Base-by-base conservation (phyloP, 2,797 vertebrate genomes). In the Cossypha caffra region DNA sequence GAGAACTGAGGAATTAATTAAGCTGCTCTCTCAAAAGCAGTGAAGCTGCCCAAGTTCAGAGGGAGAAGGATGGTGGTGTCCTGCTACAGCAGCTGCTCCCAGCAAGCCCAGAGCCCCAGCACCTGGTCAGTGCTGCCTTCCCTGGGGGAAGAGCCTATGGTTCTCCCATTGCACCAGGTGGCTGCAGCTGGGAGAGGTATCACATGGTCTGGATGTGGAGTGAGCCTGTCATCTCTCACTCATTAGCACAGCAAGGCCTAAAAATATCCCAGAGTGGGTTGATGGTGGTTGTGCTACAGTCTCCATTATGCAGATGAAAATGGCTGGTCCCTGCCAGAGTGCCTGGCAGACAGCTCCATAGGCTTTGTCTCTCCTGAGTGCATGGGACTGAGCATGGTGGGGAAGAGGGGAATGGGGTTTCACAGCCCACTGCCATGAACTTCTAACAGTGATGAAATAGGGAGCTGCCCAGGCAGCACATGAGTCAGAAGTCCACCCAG, bases 191-290 rank as follows among this genome's bases (percentile, higher is more conserved):
- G 31, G 35, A 94, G 38, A 95, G 21, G 66, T 59, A 87, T 25
- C 6, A 5, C 0, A 0, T 17, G 29, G 45, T 72, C 74, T 0
- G 38, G 88, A 76, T 78, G 50, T 6, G 1, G 59, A 77, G 25
- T 0, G 5, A 90, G 72, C 45, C 73, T 63, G 43, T 85, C 89
- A 79, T 78, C 69, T 75, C 85, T 83, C 62, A n/a, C 48, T 86
- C 83, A 48, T 73, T 26, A 3, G 61, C 66, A 54, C 24, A 75
- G 52, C 42, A 48, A 93, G 83, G 55, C 35, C 91, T 96, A 96
- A 95, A 96, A 97, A 95, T 95, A 96, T 48, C 83, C 88, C 7
- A 1, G 73, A 93, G 91, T 78, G 58, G 93, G 93, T 58, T 15
- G 90, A 47, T 33, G 33, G 43, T 43, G 79, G 79, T 10, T 84